Percentiles rank a stretch among this genome's conserved stretches.
These are phyloP conservation scores for Tinamus major DNA, from an alignment of 2,797 vertebrate species.

Conservation along the genomic window DNA sequence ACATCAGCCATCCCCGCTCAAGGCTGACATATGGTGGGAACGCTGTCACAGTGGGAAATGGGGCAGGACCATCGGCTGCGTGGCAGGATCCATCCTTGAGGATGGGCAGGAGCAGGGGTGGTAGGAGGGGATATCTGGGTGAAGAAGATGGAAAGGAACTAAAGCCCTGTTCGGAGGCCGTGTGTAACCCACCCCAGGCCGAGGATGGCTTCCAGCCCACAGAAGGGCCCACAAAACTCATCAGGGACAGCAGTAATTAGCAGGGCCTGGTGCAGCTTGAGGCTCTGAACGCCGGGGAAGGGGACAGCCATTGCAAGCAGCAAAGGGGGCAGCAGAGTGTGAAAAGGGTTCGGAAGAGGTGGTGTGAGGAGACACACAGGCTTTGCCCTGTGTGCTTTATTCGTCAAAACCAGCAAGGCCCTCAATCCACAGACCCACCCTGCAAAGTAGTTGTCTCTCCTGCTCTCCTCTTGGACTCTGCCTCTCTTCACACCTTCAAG, in stretches of 20 bases:
- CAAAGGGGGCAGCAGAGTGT: not conserved
- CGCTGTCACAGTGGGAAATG: rapidly evolving
- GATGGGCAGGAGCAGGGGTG: not conserved
- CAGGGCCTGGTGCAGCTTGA: not conserved
- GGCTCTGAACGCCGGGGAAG: not conserved
- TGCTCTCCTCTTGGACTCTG: rapidly evolving
- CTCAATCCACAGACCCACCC: not conserved
- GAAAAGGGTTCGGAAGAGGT: not conserved
- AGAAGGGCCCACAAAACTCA: not conserved
- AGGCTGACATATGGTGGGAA: not conserved
- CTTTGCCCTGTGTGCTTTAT: not conserved
- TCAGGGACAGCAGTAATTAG: not conserved
- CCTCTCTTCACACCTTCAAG: not conserved
- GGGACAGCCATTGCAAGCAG: not conserved
- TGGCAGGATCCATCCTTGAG: not conserved
- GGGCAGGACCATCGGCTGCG: not conserved
- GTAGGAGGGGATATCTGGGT: not conserved
- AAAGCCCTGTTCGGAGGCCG: not conserved
- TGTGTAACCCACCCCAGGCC: not conserved
- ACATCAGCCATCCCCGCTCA: rapidly evolving
- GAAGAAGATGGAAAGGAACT: not conserved
- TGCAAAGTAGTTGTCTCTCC: not conserved
- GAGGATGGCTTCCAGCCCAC: not conserved
- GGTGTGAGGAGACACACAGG: not conserved
- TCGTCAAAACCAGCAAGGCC: not conserved